Base-by-base conservation (phyloP, 2,113 vertebrate genomes). In the Sebastes schlegelii region DNA sequence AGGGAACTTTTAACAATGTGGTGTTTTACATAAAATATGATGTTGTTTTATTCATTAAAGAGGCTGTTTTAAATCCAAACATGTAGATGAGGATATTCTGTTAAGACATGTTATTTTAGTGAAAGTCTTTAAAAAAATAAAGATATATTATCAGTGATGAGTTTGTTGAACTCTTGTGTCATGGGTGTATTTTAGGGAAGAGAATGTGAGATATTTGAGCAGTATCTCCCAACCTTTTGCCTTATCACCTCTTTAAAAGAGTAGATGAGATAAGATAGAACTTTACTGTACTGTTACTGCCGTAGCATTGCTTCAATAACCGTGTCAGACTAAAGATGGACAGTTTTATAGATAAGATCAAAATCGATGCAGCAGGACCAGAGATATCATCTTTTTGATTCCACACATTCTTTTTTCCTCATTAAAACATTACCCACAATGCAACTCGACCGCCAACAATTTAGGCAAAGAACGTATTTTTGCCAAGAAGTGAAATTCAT, bases 51-150 rank as follows among this genome's bases (percentile, higher is more conserved):
- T 74, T 88, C 83, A 89, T 91, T 85, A 74, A 90, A 91, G 23
- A 80, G 70, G 74, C 77, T 82, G 69, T 92, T 90, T 93, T 76
- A 83, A 87, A 79, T 86, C 61, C 62, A 79, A 63, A 82, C 65
- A 85, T 79, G 68, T 91, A 89, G 83, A 86, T 14, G 48, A 83
- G 48, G 64, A 85, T 73, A 81, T 86, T 87, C 77, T 75, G 88
- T 88, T 86, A 90, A 88, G 82, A 94, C 73, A 84, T 91, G 9
- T 94, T 92, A 93, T 93, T 92, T 92, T 92, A 91, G 86, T 90
- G 90, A 88, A 19, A 74, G 82, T 90, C 63, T 84, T 74, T 16
- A 63, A 26, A 57, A 73, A 85, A 91, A 92, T 93, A 94, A 92
- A 94, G 88, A 80, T 88, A 89, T 92, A 78, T 87, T 87, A 89